Percentiles rank a stretch among this genome's conserved stretches.
Conservation (phyloP, 1,140 invertebrate genomes). For the Nylanderia fulva region DNA sequence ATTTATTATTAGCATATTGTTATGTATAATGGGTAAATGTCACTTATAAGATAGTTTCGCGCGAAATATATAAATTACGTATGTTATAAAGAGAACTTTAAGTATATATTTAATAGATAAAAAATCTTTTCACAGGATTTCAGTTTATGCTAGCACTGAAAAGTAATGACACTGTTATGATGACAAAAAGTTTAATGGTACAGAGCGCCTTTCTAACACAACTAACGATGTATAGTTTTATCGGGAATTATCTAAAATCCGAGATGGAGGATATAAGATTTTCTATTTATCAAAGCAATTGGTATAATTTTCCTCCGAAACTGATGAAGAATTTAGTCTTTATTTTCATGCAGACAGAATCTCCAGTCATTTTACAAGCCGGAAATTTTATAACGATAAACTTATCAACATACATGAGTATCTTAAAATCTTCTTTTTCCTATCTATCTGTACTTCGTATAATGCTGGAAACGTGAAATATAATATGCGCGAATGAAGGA, state of each 20-base stretch:
- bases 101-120: not conserved
- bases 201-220: conserved; percentile 21
- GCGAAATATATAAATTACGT: too few species aligned
- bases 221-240: conserved; percentile 53
- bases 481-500: not conserved
- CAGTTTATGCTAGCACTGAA: conserved; percentile 62
- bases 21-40: too few species aligned
- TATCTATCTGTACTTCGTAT: conserved; percentile 66
- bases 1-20: not conserved
- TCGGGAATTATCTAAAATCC: conserved; percentile 58
- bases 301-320: conserved; percentile 44
- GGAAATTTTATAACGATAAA: conserved; percentile 47
- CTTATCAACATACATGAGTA: conserved; percentile 57
- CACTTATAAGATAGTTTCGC: too few species aligned
- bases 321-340: conserved; percentile 35
- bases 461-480: conserved; percentile 51
- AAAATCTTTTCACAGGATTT: conserved; percentile 44
- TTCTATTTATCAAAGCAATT: conserved; percentile 23
- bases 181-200: conserved; percentile 41
- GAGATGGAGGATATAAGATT: conserved; percentile 55
- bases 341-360: conserved; percentile 41
- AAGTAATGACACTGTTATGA: conserved; percentile 2
- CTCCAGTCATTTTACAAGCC: conserved; percentile 28
- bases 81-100: too few species aligned
- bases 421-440: conserved; percentile 63